Evolutionary conservation across 2,113 vertebrate species (phyloP), one percentile per base, ranked within the genome.

Genomic region (Melanocharis versteri): DNA sequence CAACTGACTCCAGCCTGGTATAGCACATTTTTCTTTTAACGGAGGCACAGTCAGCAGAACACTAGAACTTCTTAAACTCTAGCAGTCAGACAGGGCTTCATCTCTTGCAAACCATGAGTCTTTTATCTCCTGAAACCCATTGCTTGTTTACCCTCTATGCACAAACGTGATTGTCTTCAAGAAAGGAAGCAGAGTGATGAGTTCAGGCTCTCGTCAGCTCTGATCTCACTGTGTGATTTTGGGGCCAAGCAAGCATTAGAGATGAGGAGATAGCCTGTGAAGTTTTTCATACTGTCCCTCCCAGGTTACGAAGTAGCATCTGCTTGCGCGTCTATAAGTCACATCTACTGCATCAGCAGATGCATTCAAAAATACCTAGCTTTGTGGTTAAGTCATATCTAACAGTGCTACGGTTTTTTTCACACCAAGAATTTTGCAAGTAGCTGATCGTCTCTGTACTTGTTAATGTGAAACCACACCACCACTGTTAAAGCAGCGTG

Each of bases 401-500:
- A 48, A 40, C 35, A 57, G 47, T 7, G 35, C 19, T 20, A 11
- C 0, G 0, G 12, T 50, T 66, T 58, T 44, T 65, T 21, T n/a
- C 40, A 82, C 31, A n/a, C 7, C 27, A 75, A 58, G 28, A 76
- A 50, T 70, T 61, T 31, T 60, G 27, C 53, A 83, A 66, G 11
- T 3, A 1, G 33, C 8, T 35, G 56, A 65, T 69, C 18, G 66
- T 18, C 15, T 64, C 54, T 37, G 31, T 19, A 17, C 22, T 70
- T 61, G 28, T 21, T 28, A 23, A 33, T 11, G 11, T 15, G 23
- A 79, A 91, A n/a, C 48, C n/a, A 35, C 3, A 7, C 2, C 58
- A 53, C 9, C 27, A 16, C 58, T 30, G 28, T 6, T 58, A 75
- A 57, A 73, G 54, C 28, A 39, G 26, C 0, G 0, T 1, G 17